Evolutionary conservation across 2,888 invertebrate species (phyloP), one percentile per base, ranked within the genome.

Genomic region (Maniola hyperantus): DNA sequence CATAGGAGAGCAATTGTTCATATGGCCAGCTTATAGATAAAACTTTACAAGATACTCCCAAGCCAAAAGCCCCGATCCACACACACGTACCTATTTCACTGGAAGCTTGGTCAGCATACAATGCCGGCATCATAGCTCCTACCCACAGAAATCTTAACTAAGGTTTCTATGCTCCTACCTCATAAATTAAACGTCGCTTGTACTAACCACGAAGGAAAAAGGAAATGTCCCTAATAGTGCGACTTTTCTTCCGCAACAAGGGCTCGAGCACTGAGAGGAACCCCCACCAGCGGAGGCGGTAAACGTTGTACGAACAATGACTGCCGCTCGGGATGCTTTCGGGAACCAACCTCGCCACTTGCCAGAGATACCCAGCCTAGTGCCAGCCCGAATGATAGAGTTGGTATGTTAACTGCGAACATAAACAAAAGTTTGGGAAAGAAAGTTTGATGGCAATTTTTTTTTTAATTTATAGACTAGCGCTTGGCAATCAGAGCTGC

Each of bases 341-440:
- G 54, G n/a, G 64, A n/a, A 8, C 44, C 72, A 18, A 71, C 66
- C 74, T 75, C 84, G 1, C 85, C 88, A 68, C 83, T 85, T 53
- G 80, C 83, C 67, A 88, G 77, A 8, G 88, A 87, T 69, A 88
- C 85, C 88, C 88, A 88, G 53, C 88, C 88, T 76, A 87, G 76
- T 13, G 86, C 83, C 74, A 88, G 75, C 0, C 88, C 88, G 65
- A 87, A 86, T 44, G 88, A 88, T 42, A 85, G 69, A 6, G 84
- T 80, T 5, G 88, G 88, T 44, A 88, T 77, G 73, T 88, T 87
- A 67, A 87, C 88, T 88, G 80, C 2, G 76, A 76, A 42, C 34
- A 26, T 26, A 26, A 26, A 26, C 26, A 11, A 20, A 20, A n/a
- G 13, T n/a, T 33, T n/a, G n/a, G n/a, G n/a, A n/a, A n/a, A 5